Conservation (phyloP, 2,797 vertebrate genomes). For the Hypotaenidia philippensis region DNA sequence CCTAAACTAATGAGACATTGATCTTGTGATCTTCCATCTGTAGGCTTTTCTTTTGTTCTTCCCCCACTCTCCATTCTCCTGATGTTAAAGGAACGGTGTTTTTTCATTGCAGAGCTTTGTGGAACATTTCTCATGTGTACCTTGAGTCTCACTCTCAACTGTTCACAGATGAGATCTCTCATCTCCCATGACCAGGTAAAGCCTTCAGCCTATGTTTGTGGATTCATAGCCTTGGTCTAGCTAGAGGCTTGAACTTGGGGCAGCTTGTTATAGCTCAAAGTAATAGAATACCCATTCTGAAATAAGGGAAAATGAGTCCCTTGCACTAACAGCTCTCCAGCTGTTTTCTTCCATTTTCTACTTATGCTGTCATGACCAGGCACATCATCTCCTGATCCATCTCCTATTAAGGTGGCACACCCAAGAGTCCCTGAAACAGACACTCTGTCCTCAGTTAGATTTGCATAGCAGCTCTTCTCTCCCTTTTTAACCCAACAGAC, state of each 20-base stretch:
- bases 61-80: not conserved
- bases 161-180: not conserved
- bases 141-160: rapidly evolving
- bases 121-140: not conserved
- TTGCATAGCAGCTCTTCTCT: not conserved
- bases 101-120: not conserved
- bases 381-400: not conserved
- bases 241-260: not conserved
- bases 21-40: not conserved
- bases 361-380: not conserved
- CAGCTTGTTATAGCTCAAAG: not conserved
- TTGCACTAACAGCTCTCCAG: not conserved
- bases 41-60: not conserved
- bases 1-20: not conserved
- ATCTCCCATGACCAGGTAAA: not conserved
- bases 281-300: not conserved
- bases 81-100: not conserved
- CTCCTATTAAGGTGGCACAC: not conserved
- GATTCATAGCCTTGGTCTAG: not conserved
- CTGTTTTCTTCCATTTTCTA: not conserved
- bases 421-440: not conserved
- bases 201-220: not conserved
- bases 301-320: not conserved
- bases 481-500: not conserved
- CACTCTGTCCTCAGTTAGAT: not conserved